Percentiles rank a stretch among this genome's conserved stretches.
Conservation (phyloP, 2,888 invertebrate species). For the Trachelus troglodyta region DNA sequence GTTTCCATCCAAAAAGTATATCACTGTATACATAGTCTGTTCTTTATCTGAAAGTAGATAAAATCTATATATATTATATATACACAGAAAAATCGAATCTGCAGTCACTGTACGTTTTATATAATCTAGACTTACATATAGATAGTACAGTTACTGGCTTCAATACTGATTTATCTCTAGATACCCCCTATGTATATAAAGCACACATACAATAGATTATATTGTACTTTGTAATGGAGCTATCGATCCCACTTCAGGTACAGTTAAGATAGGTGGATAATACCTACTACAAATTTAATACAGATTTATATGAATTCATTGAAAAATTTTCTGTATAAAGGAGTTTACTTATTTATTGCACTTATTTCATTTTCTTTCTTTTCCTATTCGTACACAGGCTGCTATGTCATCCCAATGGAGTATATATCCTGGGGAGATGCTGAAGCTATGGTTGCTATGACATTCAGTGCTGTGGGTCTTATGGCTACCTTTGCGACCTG, state of each 20-base stretch:
- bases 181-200: not conserved
- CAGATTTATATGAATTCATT: not conserved
- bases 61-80: not conserved
- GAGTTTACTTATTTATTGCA: not conserved
- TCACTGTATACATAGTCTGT: not conserved
- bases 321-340: not conserved
- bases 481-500: conserved; percentile 72
- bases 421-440: conserved; percentile 74
- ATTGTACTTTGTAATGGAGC: not conserved
- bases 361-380: not conserved
- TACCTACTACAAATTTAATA: not conserved
- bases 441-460: conserved; percentile 73
- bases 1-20: not conserved
- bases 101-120: not conserved
- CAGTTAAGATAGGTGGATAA: not conserved
- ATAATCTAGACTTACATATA: not conserved
- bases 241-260: not conserved
- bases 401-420: conserved; percentile 72
- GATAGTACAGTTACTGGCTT: not conserved
- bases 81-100: not conserved
- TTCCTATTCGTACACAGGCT: conserved; percentile 62
- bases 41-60: not conserved
- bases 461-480: conserved; percentile 73
- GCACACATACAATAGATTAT: not conserved
- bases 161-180: not conserved